Conservation (phyloP, 1,140 invertebrate genomes). For the Phortica variegata region DNA sequence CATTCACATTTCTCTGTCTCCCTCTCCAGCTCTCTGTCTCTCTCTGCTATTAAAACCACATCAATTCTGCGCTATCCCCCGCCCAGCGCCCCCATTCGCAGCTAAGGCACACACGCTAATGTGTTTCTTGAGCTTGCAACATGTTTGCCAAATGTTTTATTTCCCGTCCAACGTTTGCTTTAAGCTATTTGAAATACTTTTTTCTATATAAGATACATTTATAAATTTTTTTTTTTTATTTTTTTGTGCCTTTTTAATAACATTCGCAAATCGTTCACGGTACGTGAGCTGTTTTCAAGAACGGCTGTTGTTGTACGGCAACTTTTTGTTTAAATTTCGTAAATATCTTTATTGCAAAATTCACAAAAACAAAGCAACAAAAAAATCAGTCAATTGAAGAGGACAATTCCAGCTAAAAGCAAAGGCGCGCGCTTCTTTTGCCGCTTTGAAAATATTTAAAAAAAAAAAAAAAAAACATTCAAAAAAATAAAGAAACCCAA, state of each 20-base stretch:
- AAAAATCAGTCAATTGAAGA: too few species aligned
- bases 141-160: slow-evolving; percentile 4
- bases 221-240: slow-evolving; percentile 49
- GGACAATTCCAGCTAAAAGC: slow-evolving; percentile 14
- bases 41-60: background rate
- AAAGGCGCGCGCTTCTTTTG: too few species aligned
- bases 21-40: too few species aligned
- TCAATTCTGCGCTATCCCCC: background rate
- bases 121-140: background rate
- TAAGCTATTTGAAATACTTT: too few species aligned
- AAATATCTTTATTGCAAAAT: slow-evolving; percentile 50
- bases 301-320: too few species aligned
- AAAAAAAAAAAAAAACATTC: background rate
- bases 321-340: too few species aligned
- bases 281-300: slow-evolving; percentile 13
- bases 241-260: slow-evolving; percentile 8
- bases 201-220: too few species aligned
- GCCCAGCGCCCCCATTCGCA: too few species aligned
- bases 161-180: background rate
- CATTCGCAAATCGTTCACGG: slow-evolving; percentile 3
- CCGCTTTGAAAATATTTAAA: too few species aligned
- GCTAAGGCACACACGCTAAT: too few species aligned
- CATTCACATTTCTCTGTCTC: too few species aligned
- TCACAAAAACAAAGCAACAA: background rate
- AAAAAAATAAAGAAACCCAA: background rate